These are phyloP conservation scores for Drosophila punjabiensis DNA, from an alignment of 1,140 invertebrate species.

Conservation along the genomic window DNA sequence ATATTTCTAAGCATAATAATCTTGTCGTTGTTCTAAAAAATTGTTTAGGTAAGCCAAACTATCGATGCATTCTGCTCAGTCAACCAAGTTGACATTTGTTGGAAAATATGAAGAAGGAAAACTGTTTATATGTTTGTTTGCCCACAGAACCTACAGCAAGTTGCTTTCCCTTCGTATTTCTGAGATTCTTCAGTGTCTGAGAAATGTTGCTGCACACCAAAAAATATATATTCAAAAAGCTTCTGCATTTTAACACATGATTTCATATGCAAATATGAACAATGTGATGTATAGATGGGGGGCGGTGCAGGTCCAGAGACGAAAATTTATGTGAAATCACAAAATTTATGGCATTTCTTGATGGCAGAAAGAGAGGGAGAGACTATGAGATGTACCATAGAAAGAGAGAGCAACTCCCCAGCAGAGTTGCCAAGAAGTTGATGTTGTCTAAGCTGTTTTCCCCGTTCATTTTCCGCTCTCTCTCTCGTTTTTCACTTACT, in stretches of 20 bases:
- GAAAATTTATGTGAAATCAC: slow-evolving; percentile 78
- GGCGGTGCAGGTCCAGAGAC: slow-evolving; percentile 1
- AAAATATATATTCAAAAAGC: slow-evolving; percentile 42
- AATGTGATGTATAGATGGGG: slow-evolving; percentile 38
- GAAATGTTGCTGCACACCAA: slow-evolving; percentile 54
- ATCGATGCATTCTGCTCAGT: slow-evolving; percentile 33
- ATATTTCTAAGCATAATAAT: not conserved
- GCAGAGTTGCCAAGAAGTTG: slow-evolving; percentile 65
- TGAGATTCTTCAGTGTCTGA: slow-evolving; percentile 7
- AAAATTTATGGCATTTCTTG: slow-evolving; percentile 74
- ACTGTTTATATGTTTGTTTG: slow-evolving; percentile 48
- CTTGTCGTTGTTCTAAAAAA: not conserved
- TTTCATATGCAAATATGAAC: slow-evolving; percentile 81
- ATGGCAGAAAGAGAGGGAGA: slow-evolving; percentile 18
- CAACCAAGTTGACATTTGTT: slow-evolving; percentile 38
- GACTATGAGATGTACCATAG: not conserved
- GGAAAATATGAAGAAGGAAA: slow-evolving; percentile 30
- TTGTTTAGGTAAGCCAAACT: not conserved
- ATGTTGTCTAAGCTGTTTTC: slow-evolving; percentile 46
- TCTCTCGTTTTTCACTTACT: slow-evolving; percentile 66
- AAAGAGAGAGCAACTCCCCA: slow-evolving; percentile 14
- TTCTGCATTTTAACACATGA: slow-evolving; percentile 79
- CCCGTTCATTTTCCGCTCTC: slow-evolving; percentile 35
- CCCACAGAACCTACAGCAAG: not conserved
- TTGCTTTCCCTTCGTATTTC: slow-evolving; percentile 3